Evolutionary conservation across 2,888 invertebrate species (phyloP).

Genomic region (Lottia scabra): DNA sequence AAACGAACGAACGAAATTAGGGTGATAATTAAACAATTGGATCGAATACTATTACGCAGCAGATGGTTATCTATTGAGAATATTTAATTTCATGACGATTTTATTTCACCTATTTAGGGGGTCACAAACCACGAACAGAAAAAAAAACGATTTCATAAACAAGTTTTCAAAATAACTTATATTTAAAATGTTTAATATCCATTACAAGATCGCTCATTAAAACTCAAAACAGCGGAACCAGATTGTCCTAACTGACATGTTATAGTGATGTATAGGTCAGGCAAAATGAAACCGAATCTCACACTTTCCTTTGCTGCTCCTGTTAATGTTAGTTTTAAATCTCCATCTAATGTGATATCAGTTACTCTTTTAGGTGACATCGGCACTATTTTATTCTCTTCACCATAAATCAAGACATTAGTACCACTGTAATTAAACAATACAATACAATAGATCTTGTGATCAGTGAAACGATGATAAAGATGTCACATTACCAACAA

Average conservation of each 20-base stretch:
- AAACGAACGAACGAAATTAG: too few relatives aligned
- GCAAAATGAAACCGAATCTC: conserved; percentile 14
- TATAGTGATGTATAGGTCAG: conserved; percentile 8
- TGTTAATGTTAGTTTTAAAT: conserved; percentile 14
- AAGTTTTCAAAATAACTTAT: too few relatives aligned
- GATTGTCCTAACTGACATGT: conserved; percentile 14
- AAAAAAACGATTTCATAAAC: too few relatives aligned
- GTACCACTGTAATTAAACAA: conserved; percentile 16
- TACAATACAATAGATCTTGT: conserved; percentile 2
- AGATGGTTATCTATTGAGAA: too few relatives aligned
- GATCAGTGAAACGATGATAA: conserved; percentile 1
- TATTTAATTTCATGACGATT: too few relatives aligned
- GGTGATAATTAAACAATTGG: too few relatives aligned
- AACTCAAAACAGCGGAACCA: conserved; percentile 8
- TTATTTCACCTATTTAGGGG: too few relatives aligned
- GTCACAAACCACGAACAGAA: too few relatives aligned
- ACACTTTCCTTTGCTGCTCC: conserved; percentile 14
- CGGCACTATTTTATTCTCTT: conserved; percentile 31
- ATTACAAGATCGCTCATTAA: conserved; percentile 1
- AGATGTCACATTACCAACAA: neutral
- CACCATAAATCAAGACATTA: conserved; percentile 27
- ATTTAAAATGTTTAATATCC: neutral
- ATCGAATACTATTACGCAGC: too few relatives aligned
- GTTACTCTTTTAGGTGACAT: conserved; percentile 30
- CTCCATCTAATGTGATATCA: conserved; percentile 12